These are phyloP conservation scores for Pseudopleuronectes americanus DNA, from an alignment of 2,797 vertebrate species.

Conservation along the genomic window DNA sequence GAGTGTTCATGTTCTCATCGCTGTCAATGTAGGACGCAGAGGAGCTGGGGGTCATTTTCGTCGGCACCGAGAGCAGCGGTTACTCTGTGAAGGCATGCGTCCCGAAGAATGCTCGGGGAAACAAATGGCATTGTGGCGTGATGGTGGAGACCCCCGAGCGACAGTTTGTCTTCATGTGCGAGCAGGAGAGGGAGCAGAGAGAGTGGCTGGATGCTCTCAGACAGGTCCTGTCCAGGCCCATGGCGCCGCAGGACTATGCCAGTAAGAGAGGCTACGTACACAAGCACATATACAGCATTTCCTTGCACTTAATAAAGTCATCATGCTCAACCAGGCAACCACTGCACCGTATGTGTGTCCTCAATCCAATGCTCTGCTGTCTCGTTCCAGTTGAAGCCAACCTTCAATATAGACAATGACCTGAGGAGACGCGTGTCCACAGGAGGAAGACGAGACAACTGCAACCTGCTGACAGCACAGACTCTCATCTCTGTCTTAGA, in stretches of 20 bases:
- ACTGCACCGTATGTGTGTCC: neutral
- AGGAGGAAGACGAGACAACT: neutral
- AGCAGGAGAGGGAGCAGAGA: slow-evolving; percentile 87
- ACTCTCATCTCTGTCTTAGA: neutral
- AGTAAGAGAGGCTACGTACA: slow-evolving; percentile 65
- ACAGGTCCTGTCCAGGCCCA: slow-evolving; percentile 82
- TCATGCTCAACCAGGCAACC: neutral
- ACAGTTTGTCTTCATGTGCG: slow-evolving; percentile 90
- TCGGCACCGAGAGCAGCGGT: slow-evolving; percentile 85
- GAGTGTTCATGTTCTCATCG: neutral
- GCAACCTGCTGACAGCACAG: neutral
- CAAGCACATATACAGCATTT: too few species aligned
- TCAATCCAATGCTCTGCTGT: slow-evolving; percentile 14
- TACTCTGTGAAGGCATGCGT: slow-evolving; percentile 84
- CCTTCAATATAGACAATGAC: slow-evolving; percentile 71
- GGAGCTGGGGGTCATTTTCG: slow-evolving; percentile 89
- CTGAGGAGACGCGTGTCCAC: slow-evolving; percentile 3
- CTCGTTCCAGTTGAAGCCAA: slow-evolving; percentile 80
- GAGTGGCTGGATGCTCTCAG: slow-evolving; percentile 90
- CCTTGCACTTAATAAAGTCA: neutral
- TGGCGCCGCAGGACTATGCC: slow-evolving; percentile 82
- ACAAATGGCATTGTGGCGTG: slow-evolving; percentile 88
- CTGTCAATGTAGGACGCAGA: slow-evolving; percentile 86
- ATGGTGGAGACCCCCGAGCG: slow-evolving; percentile 85
- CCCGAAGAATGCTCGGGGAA: slow-evolving; percentile 81